Evolutionary conservation across 2,797 vertebrate species (phyloP).

Genomic region (Melanogrammus aeglefinus): DNA sequence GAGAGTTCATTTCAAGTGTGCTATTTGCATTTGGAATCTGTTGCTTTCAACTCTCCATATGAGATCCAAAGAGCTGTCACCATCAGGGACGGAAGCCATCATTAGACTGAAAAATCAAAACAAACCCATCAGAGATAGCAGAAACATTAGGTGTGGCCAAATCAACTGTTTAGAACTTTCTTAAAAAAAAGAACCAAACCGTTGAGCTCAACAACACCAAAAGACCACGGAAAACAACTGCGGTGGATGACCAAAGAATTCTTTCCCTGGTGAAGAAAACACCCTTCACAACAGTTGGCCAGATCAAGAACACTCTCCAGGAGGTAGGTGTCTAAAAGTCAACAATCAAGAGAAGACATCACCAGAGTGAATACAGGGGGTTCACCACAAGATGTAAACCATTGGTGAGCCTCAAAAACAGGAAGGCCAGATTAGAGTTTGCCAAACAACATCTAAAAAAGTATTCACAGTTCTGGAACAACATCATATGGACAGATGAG

Average conservation of each 20-base stretch:
- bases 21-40: slow-evolving; percentile 27
- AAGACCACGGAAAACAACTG: slow-evolving; percentile 7
- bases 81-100: slow-evolving; percentile 27
- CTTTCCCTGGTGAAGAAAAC: neutral
- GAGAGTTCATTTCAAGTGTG: no score
- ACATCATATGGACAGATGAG: no score
- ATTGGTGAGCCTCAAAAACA: no score
- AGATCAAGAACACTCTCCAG: slow-evolving; percentile 18
- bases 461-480: no score
- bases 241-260: slow-evolving; percentile 18
- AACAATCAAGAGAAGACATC: no score
- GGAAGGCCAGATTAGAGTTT: no score
- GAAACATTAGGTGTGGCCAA: slow-evolving; percentile 31
- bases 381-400: no score
- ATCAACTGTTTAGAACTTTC: slow-evolving; percentile 25
- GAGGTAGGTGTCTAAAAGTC: neutral
- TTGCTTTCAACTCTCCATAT: slow-evolving; percentile 25
- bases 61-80: slow-evolving; percentile 3
- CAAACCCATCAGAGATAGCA: slow-evolving; percentile 22
- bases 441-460: no score
- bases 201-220: slow-evolving; percentile 27
- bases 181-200: slow-evolving; percentile 25
- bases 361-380: no score
- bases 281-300: neutral
- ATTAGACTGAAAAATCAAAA: slow-evolving; percentile 19